phyloP scores from a whole-genome alignment of 1,140 invertebrate species.

The Pseudomyrmex concolor region DNA sequence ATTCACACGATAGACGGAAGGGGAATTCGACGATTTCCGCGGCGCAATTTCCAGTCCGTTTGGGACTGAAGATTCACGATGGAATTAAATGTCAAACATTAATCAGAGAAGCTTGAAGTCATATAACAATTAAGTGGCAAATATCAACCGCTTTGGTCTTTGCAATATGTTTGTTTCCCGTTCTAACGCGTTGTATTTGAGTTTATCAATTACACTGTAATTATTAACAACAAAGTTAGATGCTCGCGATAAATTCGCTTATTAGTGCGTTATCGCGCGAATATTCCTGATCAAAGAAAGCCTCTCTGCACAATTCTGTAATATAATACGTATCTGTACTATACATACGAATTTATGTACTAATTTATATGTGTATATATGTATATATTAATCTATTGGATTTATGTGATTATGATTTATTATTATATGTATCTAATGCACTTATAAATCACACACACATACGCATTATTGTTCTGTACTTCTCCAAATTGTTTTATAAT shows the following conservation, averaged over 20 bases:
- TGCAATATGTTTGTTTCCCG: conserved; percentile 34
- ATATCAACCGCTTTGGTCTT: conserved; percentile 8
- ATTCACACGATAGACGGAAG: background rate
- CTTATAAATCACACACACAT: background rate
- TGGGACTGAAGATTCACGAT: no score
- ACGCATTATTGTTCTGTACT: conserved; percentile 6
- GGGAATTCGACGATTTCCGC: conserved; percentile 19
- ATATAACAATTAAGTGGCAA: conserved; percentile 58
- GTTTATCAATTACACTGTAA: conserved; percentile 33
- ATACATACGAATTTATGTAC: no score
- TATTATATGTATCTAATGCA: conserved; percentile 30
- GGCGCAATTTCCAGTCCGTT: conserved; percentile 4
- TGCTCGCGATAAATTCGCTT: conserved; percentile 20
- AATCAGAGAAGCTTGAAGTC: conserved; percentile 40
- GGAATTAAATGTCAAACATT: background rate
- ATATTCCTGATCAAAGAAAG: conserved; percentile 27
- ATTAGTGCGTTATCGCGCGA: background rate
- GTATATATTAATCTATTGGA: no score
- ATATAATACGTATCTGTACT: background rate
- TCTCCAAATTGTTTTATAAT: conserved; percentile 22
- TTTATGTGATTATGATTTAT: background rate
- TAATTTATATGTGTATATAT: no score
- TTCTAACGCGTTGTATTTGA: conserved; percentile 55
- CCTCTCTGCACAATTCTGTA: background rate
- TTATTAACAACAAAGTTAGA: conserved; percentile 18